phyloP scores from a whole-genome alignment of 2,113 vertebrate genomes.

The Xiphophorus maculatus region DNA sequence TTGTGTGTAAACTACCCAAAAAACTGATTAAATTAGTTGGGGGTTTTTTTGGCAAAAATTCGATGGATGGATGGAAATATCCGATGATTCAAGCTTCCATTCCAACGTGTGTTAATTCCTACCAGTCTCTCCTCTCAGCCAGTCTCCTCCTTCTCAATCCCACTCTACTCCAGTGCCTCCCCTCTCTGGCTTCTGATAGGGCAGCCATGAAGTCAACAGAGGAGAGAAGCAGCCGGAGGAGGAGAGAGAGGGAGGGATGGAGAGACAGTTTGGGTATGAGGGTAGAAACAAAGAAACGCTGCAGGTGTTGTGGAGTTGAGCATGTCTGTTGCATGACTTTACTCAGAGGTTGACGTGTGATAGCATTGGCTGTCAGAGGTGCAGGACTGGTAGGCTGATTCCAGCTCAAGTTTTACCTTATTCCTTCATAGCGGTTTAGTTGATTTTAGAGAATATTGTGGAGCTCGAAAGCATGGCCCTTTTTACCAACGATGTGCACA shows the following conservation, averaged over 20 bases:
- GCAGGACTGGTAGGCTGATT: slow-evolving; percentile 20
- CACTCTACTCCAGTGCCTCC: slow-evolving; percentile 33
- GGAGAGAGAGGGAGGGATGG: slow-evolving; percentile 34
- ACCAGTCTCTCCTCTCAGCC: slow-evolving; percentile 12
- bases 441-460: background rate
- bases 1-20: no score
- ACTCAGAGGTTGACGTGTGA: background rate
- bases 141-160: slow-evolving; percentile 50
- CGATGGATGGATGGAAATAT: no score
- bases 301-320: slow-evolving; percentile 67
- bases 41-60: background rate
- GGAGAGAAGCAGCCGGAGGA: slow-evolving; percentile 37
- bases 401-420: slow-evolving; percentile 13
- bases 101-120: slow-evolving; percentile 8
- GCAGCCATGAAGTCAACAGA: slow-evolving; percentile 63
- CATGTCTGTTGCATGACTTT: slow-evolving; percentile 8
- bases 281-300: slow-evolving; percentile 61
- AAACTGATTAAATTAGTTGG: no score
- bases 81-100: background rate
- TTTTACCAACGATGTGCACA: slow-evolving; percentile 42
- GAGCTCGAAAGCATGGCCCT: slow-evolving; percentile 73
- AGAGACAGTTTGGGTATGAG: slow-evolving; percentile 43
- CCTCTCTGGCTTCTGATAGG: slow-evolving; percentile 63
- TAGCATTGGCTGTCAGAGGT: background rate
- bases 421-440: background rate